phyloP scores from a whole-genome alignment of 2,888 invertebrate genomes.

The Stenolophus ochropezus region DNA sequence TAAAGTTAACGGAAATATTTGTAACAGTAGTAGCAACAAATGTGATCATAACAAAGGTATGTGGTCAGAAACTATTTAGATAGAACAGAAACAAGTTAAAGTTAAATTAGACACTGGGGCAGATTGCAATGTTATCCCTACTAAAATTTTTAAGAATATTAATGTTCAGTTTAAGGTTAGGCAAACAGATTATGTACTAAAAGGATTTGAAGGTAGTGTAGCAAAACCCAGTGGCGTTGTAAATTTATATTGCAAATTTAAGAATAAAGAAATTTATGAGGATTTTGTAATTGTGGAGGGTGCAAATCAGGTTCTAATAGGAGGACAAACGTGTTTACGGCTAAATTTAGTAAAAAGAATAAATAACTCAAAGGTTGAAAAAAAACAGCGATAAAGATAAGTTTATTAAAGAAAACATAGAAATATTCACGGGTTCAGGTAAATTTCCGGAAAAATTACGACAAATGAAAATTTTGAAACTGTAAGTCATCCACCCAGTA shows the following conservation, averaged over 20 bases:
- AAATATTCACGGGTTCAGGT: slow-evolving; percentile 22
- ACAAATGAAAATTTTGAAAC: neutral
- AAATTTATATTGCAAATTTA: neutral
- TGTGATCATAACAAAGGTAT: neutral
- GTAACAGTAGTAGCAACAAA: neutral
- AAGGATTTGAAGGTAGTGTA: neutral
- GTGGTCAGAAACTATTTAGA: neutral
- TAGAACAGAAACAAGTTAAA: slow-evolving; percentile 11
- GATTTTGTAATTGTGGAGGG: slow-evolving; percentile 4
- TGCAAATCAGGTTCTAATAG: neutral
- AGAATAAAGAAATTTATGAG: neutral
- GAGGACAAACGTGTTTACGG: slow-evolving; percentile 3
- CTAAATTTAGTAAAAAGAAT: slow-evolving; percentile 14
- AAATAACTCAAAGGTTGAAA: neutral
- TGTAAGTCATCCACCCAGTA: slow-evolving; percentile 4
- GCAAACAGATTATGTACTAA: neutral
- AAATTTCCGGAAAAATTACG: slow-evolving; percentile 9
- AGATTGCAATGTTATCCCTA: neutral
- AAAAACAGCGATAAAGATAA: neutral
- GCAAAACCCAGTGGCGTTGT: neutral
- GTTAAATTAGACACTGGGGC: slow-evolving; percentile 7
- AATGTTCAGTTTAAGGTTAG: neutral
- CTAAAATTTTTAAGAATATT: slow-evolving; percentile 6
- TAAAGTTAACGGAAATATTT: neutral
- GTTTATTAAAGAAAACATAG: slow-evolving; percentile 7